Conservation (phyloP, 2,113 vertebrate genomes). For the Silurus asotus region DNA sequence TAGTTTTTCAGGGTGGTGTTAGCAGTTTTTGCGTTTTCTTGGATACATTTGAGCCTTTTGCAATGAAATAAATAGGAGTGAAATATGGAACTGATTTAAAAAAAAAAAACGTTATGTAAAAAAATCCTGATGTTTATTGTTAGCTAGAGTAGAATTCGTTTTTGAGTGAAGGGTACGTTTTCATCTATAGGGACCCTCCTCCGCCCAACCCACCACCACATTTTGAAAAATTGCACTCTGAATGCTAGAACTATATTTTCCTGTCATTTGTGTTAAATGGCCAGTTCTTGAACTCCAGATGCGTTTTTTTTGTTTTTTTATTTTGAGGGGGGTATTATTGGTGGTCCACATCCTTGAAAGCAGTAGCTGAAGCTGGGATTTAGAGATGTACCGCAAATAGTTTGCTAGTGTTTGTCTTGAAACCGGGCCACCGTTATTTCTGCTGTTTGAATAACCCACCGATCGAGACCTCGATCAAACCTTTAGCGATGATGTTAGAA, state of each 20-base stretch:
- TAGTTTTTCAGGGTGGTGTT: no score
- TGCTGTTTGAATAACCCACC: not conserved
- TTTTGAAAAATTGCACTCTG: not conserved
- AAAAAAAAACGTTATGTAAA: not conserved
- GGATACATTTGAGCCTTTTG: no score
- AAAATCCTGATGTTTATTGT: not conserved
- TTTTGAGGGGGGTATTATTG: no score
- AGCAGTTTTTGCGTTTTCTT: no score
- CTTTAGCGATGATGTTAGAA: not conserved
- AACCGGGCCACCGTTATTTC: not conserved
- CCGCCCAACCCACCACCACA: no score
- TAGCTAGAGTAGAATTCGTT: not conserved
- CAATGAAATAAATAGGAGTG: not conserved
- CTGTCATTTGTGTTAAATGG: not conserved
- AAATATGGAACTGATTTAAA: not conserved
- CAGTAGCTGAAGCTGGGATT: not conserved
- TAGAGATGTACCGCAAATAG: not conserved
- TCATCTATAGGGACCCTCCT: not conserved
- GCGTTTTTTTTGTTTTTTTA: not conserved
- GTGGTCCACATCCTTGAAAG: not conserved
- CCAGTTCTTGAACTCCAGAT: not conserved
- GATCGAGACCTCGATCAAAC: slow-evolving; percentile 8
- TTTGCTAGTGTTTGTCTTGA: not conserved
- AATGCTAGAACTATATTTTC: not conserved
- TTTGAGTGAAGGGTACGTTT: not conserved